Evolutionary conservation across 2,113 vertebrate genomes (phyloP).

Genomic region (Etheostoma cragini): DNA sequence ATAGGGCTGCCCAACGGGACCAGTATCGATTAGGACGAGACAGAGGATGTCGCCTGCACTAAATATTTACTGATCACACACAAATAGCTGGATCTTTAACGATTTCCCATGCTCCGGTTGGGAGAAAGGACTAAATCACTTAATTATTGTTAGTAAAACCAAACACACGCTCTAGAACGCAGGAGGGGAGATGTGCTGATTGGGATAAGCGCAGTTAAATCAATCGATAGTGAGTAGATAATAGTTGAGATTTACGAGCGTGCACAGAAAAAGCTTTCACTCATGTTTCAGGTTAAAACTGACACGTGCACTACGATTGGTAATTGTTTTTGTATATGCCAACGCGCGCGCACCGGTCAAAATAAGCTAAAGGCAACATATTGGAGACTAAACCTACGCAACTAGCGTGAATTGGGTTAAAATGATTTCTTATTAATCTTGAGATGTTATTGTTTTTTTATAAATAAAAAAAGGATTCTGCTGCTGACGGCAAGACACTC

Average conservation of each 20-base stretch:
- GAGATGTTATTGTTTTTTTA: neutral
- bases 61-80: constrained; percentile 99
- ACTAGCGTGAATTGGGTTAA: neutral
- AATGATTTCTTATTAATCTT: neutral
- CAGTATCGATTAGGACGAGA: constrained; percentile 91
- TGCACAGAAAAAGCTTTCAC: constrained; percentile 50
- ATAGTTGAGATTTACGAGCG: constrained; percentile 69
- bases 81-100: constrained; percentile 92
- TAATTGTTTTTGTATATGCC: constrained; percentile 2
- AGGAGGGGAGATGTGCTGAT: constrained; percentile 91
- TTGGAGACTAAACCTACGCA: neutral
- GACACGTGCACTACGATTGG: constrained; percentile 16
- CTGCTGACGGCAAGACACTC: constrained; percentile 67
- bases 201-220: constrained; percentile 91
- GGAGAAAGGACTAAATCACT: constrained; percentile 92
- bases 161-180: constrained; percentile 88
- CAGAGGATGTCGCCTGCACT: constrained; percentile 92
- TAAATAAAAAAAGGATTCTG: no score
- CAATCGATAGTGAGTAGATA: constrained; percentile 90
- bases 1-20: constrained; percentile 87
- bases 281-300: constrained; percentile 48
- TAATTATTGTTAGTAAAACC: constrained; percentile 96
- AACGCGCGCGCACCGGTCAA: constrained; percentile 2
- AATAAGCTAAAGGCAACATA: constrained; percentile 8
- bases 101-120: constrained; percentile 89